Evolutionary conservation across 2,113 vertebrate species (phyloP).

Genomic region (Myotis brandtii): DNA sequence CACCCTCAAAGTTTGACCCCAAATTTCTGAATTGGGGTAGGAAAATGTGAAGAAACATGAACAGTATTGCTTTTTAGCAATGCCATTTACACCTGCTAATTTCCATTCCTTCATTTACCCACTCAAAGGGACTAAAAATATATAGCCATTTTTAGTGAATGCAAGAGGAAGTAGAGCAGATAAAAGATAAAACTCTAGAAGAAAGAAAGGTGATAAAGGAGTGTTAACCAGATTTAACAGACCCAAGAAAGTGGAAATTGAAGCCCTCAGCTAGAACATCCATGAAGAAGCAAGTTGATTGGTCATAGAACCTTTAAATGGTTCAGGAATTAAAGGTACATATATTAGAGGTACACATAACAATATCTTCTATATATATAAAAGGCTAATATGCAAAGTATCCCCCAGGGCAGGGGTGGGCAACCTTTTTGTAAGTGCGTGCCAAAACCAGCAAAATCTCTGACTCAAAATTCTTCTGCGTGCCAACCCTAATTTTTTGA

Average conservation of each 20-base stretch:
- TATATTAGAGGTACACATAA: background rate
- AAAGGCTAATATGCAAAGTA: too few species aligned
- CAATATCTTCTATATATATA: background rate
- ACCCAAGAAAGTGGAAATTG: background rate
- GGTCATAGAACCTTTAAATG: background rate
- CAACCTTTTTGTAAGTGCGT: too few species aligned
- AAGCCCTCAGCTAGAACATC: background rate
- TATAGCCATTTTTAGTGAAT: background rate
- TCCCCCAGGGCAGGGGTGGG: too few species aligned
- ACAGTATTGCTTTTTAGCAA: background rate
- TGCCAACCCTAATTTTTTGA: too few species aligned
- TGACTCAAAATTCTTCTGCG: too few species aligned
- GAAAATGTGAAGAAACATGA: background rate
- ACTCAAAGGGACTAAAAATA: background rate
- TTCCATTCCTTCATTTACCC: background rate
- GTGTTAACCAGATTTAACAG: background rate
- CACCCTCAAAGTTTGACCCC: background rate
- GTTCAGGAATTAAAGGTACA: background rate
- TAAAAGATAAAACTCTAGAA: constrained; percentile 4
- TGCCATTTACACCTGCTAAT: background rate
- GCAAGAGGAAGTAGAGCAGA: background rate
- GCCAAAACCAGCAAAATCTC: too few species aligned
- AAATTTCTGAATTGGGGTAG: background rate
- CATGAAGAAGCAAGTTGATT: background rate
- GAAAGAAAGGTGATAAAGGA: background rate